These are phyloP conservation scores for Pheosia tremula DNA, from an alignment of 2,888 invertebrate species.

Conservation along the genomic window DNA sequence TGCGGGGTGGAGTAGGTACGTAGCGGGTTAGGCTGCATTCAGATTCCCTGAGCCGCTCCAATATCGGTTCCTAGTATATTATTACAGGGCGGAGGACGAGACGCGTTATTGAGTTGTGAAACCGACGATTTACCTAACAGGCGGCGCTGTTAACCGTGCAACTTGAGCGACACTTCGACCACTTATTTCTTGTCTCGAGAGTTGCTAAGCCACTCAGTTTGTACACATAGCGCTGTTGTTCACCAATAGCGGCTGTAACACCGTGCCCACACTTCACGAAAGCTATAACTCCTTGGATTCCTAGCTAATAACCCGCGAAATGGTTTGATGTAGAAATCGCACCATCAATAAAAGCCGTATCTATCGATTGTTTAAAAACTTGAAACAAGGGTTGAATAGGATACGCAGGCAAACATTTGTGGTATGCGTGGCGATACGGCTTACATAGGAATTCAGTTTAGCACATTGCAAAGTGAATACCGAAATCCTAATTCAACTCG, in stretches of 20 bases:
- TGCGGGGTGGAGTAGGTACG: constrained; percentile 56
- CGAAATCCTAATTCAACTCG: constrained; percentile 76
- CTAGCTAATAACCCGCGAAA: constrained; percentile 21
- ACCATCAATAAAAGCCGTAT: constrained; percentile 29
- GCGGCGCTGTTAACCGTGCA: constrained; percentile 75
- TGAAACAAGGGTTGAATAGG: constrained; percentile 43
- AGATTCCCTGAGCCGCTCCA: constrained; percentile 67
- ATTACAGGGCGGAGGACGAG: constrained; percentile 70
- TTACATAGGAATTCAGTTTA: constrained; percentile 72
- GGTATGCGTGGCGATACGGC: constrained; percentile 60
- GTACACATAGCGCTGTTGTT: constrained; percentile 66
- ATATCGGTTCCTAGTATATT: constrained; percentile 77
- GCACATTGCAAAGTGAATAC: constrained; percentile 72
- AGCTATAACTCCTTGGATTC: constrained; percentile 25
- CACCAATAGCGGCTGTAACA: constrained; percentile 50
- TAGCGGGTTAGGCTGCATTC: constrained; percentile 62
- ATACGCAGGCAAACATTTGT: constrained; percentile 57
- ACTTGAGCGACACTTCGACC: constrained; percentile 82
- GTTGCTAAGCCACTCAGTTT: constrained; percentile 75
- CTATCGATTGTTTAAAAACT: constrained; percentile 39
- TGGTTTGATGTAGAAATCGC: constrained; percentile 19
- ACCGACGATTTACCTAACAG: constrained; percentile 81
- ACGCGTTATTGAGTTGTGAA: constrained; percentile 80
- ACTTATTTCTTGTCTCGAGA: constrained; percentile 81
- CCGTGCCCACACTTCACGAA: constrained; percentile 36